Conservation (phyloP, 2,888 invertebrate species). For the Parnassius orleans region DNA sequence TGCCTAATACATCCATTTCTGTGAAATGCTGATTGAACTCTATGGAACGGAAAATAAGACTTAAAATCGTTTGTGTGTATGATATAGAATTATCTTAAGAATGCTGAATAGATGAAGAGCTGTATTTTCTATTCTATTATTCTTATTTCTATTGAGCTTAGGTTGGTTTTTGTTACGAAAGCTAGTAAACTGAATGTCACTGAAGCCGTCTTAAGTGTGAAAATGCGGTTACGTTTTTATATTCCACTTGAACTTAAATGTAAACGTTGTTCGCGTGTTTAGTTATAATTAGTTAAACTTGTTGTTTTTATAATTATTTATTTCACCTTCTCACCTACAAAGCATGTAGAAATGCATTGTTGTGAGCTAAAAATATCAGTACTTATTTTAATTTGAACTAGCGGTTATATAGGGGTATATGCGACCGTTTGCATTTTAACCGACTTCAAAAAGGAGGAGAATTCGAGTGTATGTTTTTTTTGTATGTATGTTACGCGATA, state of each 20-base stretch:
- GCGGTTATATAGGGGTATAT: too few relatives aligned
- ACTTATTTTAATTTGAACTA: too few relatives aligned
- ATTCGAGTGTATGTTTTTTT: too few relatives aligned
- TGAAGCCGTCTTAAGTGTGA: slow-evolving; percentile 4
- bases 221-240: slow-evolving; percentile 8
- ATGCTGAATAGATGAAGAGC: background rate
- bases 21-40: background rate
- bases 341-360: background rate
- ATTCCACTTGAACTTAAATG: background rate
- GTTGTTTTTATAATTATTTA: background rate
- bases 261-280: background rate
- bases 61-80: background rate
- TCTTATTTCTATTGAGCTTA: background rate
- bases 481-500: too few relatives aligned
- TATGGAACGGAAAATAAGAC: background rate
- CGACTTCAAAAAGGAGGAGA: too few relatives aligned
- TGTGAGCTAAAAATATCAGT: too few relatives aligned
- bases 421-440: too few relatives aligned
- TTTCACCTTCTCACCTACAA: background rate
- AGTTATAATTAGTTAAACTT: slow-evolving; percentile 5
- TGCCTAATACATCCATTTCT: background rate
- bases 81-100: slow-evolving; percentile 4
- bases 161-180: background rate
- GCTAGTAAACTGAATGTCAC: background rate
- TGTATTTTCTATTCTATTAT: background rate